A percentile compares a stretch with the other conserved stretches of the same genome.
These are phyloP conservation scores for Ciona savignyi DNA, from an alignment of 23 tunicate genomes.

Conservation along the genomic window DNA sequence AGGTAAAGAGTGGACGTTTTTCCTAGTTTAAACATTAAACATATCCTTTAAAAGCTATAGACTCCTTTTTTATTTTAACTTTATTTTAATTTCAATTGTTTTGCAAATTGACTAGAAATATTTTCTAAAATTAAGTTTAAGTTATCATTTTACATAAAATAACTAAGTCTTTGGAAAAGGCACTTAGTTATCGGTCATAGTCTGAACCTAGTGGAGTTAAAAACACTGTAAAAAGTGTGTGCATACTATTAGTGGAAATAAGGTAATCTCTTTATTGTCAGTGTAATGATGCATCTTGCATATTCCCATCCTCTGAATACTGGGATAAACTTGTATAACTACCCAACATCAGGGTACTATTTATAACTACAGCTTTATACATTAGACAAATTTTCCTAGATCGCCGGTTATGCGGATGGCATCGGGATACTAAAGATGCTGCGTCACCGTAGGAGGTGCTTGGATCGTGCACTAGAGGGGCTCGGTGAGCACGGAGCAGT, in stretches of 20 bases:
- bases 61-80: neutral
- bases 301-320: no score
- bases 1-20: constrained; percentile 12
- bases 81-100: neutral
- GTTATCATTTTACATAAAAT: neutral
- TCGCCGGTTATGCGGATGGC: constrained; percentile 65
- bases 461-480: constrained; percentile 61
- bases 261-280: no score
- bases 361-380: neutral
- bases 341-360: neutral
- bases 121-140: neutral
- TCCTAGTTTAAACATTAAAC: neutral
- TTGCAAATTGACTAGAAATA: neutral
- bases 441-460: constrained; percentile 62
- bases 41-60: neutral
- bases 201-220: no score
- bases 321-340: no score
- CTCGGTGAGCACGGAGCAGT: constrained; percentile 70
- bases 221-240: no score
- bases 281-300: no score
- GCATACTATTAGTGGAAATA: no score
- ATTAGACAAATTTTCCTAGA: constrained; percentile 14
- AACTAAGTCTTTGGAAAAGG: no score
- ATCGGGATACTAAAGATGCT: constrained; percentile 71
- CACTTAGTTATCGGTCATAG: no score